Base-by-base conservation (phyloP, 2,113 vertebrate species). In the Aepyceros melampus region DNA sequence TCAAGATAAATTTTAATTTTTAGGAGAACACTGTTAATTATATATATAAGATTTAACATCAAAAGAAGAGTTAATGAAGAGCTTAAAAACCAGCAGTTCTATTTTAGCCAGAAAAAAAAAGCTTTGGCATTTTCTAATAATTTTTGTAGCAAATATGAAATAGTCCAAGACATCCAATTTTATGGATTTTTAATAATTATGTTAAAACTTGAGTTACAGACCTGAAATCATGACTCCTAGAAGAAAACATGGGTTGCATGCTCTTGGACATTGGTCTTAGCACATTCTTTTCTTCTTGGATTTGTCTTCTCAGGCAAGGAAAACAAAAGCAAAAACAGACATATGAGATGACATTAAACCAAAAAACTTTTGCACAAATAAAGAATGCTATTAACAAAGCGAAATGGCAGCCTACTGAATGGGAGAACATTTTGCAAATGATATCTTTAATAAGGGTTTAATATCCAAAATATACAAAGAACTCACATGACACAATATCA, bases 1-100 rank as follows among this genome's bases (percentile, higher is more conserved):
- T 94, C 51, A 95, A 94, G 87, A 91, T 74, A 67, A 89, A n/a
- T 96, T 90, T 96, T 86, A 85, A 94, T 76, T 94, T 97, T 96
- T 86, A 96, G 94, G 76, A 91, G 71, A 92, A 89, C 90, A 76
- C 40, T 90, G n/a, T 82, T 95, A 81, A 94, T 47, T 95, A 90
- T 95, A 36, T 21, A 94, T 47, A 76, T 85, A n/a, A 17, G 53
- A 92, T 94, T 96, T 87, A 96, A 62, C 81, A 83, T 81, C 25
- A 87, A 93, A 96, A 88, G 40, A 95, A 21, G 53, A 95, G 10
- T 82, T 88, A 3, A 33, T 51, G 5, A 15, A 79, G 19, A 86
- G 58, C 58, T 51, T 95, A 89, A 95, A 91, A 93, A 47, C 62
- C 2, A 62, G n/a, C 16, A 87, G 40, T 40, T 92, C 49, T 96